These are phyloP conservation scores for Glandiceps talaboti DNA, from an alignment of 53 echinoderm and acorn worm species.

Conservation along the genomic window DNA sequence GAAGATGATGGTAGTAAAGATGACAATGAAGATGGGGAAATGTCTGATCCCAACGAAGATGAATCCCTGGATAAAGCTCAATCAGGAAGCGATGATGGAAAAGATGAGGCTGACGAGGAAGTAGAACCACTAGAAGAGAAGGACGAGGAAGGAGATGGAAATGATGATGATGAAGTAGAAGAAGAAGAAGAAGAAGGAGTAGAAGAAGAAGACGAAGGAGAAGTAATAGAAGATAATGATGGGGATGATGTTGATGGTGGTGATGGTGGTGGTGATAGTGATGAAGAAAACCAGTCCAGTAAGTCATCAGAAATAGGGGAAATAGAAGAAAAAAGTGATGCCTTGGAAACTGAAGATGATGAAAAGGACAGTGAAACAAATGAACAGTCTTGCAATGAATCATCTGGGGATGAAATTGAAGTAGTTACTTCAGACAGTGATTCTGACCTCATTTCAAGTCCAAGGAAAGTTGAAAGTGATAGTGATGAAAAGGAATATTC, in stretches of 20 bases:
- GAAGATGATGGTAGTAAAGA: background rate
- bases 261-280: slow-evolving; percentile 6
- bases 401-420: slow-evolving; percentile 15
- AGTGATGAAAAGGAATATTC: background rate
- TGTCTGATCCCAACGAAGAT: background rate
- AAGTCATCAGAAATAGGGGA: background rate
- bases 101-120: background rate
- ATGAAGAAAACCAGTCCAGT: background rate
- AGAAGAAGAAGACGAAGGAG: too few relatives aligned
- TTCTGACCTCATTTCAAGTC: slow-evolving; percentile 37
- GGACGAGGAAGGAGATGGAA: background rate
- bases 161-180: slow-evolving; percentile 1
- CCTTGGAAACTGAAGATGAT: slow-evolving; percentile 4
- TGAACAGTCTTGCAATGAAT: background rate
- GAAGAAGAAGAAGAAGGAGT: background rate
- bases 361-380: background rate
- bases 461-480: too few relatives aligned
- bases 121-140: background rate
- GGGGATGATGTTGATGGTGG: slow-evolving; percentile 3
- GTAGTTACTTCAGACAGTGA: slow-evolving; percentile 41
- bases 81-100: background rate
- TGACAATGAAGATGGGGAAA: background rate
- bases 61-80: background rate
- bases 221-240: background rate
- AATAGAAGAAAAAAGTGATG: slow-evolving; percentile 7